Evolutionary conservation across 2,797 vertebrate genomes (phyloP).

Genomic region (Danio albolineatus): DNA sequence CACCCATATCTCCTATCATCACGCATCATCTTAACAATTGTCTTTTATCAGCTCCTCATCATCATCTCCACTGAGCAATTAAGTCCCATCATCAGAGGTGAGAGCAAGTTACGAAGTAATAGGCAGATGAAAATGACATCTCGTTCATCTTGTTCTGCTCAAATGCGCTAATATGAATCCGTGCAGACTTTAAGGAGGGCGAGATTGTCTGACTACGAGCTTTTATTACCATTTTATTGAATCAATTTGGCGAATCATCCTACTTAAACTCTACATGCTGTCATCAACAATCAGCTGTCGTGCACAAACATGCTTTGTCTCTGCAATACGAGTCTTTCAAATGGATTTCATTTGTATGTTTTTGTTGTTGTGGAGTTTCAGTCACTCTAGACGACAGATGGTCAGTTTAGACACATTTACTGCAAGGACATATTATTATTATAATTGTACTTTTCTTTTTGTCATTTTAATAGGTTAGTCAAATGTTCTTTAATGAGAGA

Average conservation of each 20-base stretch:
- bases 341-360: neutral
- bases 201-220: neutral
- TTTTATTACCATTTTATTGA: slow-evolving; percentile 19
- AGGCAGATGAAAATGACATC: slow-evolving; percentile 27
- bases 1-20: neutral
- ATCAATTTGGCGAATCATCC: slow-evolving; percentile 36
- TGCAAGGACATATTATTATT: neutral
- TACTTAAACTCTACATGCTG: slow-evolving; percentile 22
- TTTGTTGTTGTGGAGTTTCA: neutral
- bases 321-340: neutral
- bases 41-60: neutral
- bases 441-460: neutral
- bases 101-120: slow-evolving; percentile 11
- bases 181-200: neutral
- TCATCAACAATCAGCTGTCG: slow-evolving; percentile 4
- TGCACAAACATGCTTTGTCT: neutral
- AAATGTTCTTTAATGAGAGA: neutral
- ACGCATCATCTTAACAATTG: neutral
- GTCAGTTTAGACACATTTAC: neutral
- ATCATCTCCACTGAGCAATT: slow-evolving; percentile 30
- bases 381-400: neutral
- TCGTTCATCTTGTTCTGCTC: slow-evolving; percentile 29
- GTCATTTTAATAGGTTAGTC: neutral
- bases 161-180: slow-evolving; percentile 21
- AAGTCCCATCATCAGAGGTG: slow-evolving; percentile 25